Conservation (phyloP, 30 jellyfish, hydroid and myxozoan species). For the Cassiopea andromeda region DNA sequence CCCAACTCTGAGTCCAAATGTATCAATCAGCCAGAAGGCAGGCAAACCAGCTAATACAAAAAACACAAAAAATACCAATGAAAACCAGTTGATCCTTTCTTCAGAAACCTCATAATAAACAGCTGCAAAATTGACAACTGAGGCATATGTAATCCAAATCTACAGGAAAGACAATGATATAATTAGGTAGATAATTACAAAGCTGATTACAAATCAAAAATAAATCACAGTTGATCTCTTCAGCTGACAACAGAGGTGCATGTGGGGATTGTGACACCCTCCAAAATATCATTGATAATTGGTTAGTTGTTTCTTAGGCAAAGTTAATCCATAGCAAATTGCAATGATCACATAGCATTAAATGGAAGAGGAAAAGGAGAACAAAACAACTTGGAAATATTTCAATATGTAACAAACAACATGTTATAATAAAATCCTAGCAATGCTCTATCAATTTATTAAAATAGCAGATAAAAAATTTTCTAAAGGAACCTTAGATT, state of each 20-base stretch:
- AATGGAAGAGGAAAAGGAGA: no score
- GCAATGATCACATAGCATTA: no score
- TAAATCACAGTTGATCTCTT: background rate
- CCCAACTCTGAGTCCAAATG: slow-evolving; percentile 80
- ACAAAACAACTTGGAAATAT: no score
- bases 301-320: background rate
- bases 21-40: slow-evolving; percentile 90
- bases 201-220: background rate
- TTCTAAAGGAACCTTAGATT: no score
- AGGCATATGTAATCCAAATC: slow-evolving; percentile 94
- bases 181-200: background rate
- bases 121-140: slow-evolving; percentile 87
- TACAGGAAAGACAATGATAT: background rate
- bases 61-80: slow-evolving; percentile 75
- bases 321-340: background rate
- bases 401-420: no score
- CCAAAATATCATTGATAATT: background rate
- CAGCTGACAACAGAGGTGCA: background rate
- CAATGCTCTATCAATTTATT: no score
- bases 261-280: background rate
- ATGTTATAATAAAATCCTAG: no score
- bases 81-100: slow-evolving; percentile 83
- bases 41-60: slow-evolving; percentile 74
- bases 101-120: slow-evolving; percentile 77
- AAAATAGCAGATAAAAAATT: no score